phyloP scores from a whole-genome alignment of 1,140 invertebrate genomes.

The Drosophila sucinea region DNA sequence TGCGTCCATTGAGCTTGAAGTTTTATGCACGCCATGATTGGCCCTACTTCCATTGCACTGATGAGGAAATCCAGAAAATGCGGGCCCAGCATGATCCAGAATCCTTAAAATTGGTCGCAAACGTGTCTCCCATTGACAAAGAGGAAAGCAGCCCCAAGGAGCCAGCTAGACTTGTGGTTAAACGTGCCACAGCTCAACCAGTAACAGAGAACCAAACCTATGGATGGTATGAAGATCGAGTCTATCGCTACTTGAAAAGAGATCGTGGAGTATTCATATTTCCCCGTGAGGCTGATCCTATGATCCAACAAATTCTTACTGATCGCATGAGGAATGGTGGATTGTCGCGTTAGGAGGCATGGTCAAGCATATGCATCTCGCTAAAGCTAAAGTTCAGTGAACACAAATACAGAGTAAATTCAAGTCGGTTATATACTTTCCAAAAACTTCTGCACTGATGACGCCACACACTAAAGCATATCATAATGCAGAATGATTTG shows the following conservation, averaged over 20 bases:
- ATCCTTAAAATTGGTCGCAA: slow-evolving; percentile 23
- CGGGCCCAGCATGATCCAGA: slow-evolving; percentile 50
- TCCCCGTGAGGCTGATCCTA: slow-evolving; percentile 62
- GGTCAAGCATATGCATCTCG: not conserved
- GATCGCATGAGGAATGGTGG: not conserved
- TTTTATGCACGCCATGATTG: slow-evolving; percentile 69
- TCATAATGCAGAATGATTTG: too few relatives aligned
- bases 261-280: slow-evolving; percentile 61
- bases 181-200: slow-evolving; percentile 52
- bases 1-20: slow-evolving; percentile 50
- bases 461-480: too few relatives aligned
- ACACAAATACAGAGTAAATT: too few relatives aligned
- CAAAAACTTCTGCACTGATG: too few relatives aligned
- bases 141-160: not conserved
- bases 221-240: slow-evolving; percentile 67
- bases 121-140: too few relatives aligned
- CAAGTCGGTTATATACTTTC: too few relatives aligned
- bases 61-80: slow-evolving; percentile 34
- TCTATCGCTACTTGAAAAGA: slow-evolving; percentile 46
- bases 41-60: slow-evolving; percentile 58
- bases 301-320: slow-evolving; percentile 50
- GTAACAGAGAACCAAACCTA: slow-evolving; percentile 62
- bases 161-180: slow-evolving; percentile 34
- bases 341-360: not conserved
- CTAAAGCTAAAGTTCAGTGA: too few relatives aligned